Base-by-base conservation (phyloP, 23 tunicate species). In the Oikopleura vanhoeffeni region DNA sequence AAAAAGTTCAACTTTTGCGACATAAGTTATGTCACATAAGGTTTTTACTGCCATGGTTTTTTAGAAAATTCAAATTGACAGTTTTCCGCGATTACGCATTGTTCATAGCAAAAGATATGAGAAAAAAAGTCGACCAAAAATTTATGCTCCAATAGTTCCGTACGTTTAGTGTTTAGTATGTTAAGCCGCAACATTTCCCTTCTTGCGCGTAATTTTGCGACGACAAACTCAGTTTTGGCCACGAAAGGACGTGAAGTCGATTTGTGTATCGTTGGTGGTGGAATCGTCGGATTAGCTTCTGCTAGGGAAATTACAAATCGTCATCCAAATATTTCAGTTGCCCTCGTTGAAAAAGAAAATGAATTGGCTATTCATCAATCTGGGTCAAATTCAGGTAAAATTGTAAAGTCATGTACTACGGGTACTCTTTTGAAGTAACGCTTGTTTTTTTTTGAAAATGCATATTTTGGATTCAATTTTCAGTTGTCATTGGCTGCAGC, bases 251-350 rank as follows among this genome's bases (percentile, higher is more conserved):
- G 60, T 4, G 60, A 49, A 18, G 60, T 49, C 60, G 60, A 49
- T 18, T 4, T 49, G 60, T 49, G 60, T 18, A 84, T 93, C 34
- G 98, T 93, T 0, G 98, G 98, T 24, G 98, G 98, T 42, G 98
- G 98, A 0, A 93, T 93, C 82, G 94, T 93, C 27, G 98, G 98
- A 8, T 71, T 93, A 67, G 98, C 98, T 41, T 89, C 94, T 38
- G 94, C 98, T 39, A 79, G 98, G 71, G 95, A 93, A 40, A 84
- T 93, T 2, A 76, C 67, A 41, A 41, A 77, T 36, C 57, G 91
- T 76, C 84, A 88, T 41, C 98, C 98, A 0, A 40, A 88, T 39
- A 76, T 88, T 0, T 86, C 87, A 39, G 60, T 84, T 77, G 85
- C 87, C 33, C 88, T 93, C 4, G 39, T 93, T 28, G 98, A 93